phyloP scores from a whole-genome alignment of 2,113 vertebrate genomes.

The Melanotaenia duboulayi region DNA sequence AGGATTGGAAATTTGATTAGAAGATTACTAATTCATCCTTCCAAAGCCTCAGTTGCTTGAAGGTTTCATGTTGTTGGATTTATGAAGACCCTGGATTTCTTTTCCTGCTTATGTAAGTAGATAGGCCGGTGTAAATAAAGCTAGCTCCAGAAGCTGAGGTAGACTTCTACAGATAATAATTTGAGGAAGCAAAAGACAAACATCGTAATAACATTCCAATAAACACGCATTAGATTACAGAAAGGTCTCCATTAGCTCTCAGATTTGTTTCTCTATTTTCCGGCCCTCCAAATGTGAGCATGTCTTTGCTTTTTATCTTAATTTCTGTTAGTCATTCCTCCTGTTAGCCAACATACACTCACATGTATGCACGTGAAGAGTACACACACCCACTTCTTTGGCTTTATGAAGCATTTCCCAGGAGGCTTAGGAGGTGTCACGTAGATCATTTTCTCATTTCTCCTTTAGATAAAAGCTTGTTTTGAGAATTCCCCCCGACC shows the following conservation, averaged over 20 bases:
- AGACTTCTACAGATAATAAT: slow-evolving; percentile 31
- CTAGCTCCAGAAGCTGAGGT: slow-evolving; percentile 33
- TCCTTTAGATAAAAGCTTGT: slow-evolving; percentile 63
- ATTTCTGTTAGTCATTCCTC: slow-evolving; percentile 35
- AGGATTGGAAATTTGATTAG: slow-evolving; percentile 65
- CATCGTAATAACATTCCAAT: slow-evolving; percentile 52
- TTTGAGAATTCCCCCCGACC: slow-evolving; percentile 46
- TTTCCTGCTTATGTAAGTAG: slow-evolving; percentile 51
- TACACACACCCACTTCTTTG: slow-evolving; percentile 14
- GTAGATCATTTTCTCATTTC: slow-evolving; percentile 77
- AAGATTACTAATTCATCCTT: slow-evolving; percentile 65
- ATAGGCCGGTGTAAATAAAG: slow-evolving; percentile 56
- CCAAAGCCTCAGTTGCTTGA: slow-evolving; percentile 58
- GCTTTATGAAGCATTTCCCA: slow-evolving; percentile 69
- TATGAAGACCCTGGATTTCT: slow-evolving; percentile 46
- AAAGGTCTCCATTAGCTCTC: slow-evolving; percentile 32
- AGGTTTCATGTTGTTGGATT: slow-evolving; percentile 52
- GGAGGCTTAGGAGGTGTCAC: slow-evolving; percentile 57
- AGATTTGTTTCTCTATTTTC: slow-evolving; percentile 18
- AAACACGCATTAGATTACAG: slow-evolving; percentile 41
- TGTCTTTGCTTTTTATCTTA: slow-evolving; percentile 47
- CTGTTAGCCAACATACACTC: neutral
- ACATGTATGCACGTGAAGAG: neutral
- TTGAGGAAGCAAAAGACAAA: slow-evolving; percentile 56
- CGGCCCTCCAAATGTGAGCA: slow-evolving; percentile 21